A percentile compares a stretch with the other conserved stretches of the same genome.
Conservation (phyloP, 2,113 vertebrate species). For the Cyphomyrus discorhynchus region DNA sequence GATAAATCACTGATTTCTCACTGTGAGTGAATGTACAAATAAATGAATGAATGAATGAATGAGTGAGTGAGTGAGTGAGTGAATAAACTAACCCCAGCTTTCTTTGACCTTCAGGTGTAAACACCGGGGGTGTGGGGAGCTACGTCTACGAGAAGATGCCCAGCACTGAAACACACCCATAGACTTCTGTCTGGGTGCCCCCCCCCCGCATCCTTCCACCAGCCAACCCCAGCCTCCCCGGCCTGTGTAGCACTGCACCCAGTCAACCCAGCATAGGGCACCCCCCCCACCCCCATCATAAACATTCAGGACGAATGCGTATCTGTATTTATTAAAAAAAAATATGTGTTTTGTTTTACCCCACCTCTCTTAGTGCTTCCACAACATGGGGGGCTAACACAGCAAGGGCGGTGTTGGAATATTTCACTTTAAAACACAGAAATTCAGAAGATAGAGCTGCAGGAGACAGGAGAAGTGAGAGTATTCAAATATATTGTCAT, state of each 20-base stretch:
- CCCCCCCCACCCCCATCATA: not conserved
- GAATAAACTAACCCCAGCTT: constrained; percentile 10
- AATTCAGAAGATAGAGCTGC: not conserved
- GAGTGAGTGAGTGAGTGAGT: not conserved
- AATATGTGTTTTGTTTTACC: not conserved
- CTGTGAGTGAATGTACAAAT: not conserved
- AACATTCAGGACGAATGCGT: not conserved
- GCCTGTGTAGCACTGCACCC: not conserved
- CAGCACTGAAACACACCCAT: constrained; percentile 75
- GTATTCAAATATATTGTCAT: not conserved
- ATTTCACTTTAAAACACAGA: not conserved
- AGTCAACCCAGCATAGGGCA: not conserved
- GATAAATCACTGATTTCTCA: not conserved
- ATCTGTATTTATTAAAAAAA: not conserved
- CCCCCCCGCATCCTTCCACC: not conserved
- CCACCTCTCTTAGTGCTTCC: not conserved
- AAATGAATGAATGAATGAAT: not conserved
- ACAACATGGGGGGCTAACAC: not conserved
- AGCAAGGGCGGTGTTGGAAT: not conserved
- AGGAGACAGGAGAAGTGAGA: not conserved
- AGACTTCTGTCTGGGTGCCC: constrained; percentile 34
- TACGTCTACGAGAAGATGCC: constrained; percentile 93
- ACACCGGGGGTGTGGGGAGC: constrained; percentile 92
- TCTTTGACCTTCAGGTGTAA: constrained; percentile 70
- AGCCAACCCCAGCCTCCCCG: not conserved